phyloP scores from a whole-genome alignment of 2,888 invertebrate genomes.

The Ennomos fuscantarius region DNA sequence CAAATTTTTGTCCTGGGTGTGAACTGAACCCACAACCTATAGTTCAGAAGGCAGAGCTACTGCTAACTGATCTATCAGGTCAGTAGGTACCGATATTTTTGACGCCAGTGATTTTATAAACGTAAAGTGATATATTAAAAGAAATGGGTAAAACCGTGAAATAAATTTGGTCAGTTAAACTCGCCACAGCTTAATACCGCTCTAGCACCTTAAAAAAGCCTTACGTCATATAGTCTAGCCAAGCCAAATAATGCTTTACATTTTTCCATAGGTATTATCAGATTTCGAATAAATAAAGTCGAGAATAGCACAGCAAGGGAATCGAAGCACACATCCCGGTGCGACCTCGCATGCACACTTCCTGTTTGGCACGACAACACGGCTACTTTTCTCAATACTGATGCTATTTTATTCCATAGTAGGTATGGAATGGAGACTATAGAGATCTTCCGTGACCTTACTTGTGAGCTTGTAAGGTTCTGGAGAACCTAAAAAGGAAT shows the following conservation, averaged over 20 bases:
- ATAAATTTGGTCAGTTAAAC: too few relatives aligned
- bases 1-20: too few relatives aligned
- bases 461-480: background rate
- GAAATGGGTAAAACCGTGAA: too few relatives aligned
- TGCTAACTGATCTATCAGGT: too few relatives aligned
- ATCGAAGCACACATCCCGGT: constrained; percentile 76
- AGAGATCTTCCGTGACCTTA: constrained; percentile 21
- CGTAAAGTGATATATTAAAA: too few relatives aligned
- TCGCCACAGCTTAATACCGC: constrained; percentile 5
- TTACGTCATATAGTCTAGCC: constrained; percentile 37
- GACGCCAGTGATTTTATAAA: too few relatives aligned
- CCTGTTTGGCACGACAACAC: constrained; percentile 82
- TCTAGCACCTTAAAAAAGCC: constrained; percentile 19
- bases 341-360: constrained; percentile 75
- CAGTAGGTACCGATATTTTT: too few relatives aligned
- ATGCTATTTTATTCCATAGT: constrained; percentile 53
- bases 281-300: constrained; percentile 60
- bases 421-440: constrained; percentile 30
- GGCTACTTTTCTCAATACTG: constrained; percentile 74
- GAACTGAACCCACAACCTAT: too few relatives aligned
- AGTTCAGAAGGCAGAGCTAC: too few relatives aligned
- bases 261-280: constrained; percentile 40
- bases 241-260: constrained; percentile 39
- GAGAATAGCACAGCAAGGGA: constrained; percentile 63
- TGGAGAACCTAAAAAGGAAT: constrained; percentile 14